phyloP scores from a whole-genome alignment of 2,113 vertebrate genomes.

The Hippocampus abdominalis region DNA sequence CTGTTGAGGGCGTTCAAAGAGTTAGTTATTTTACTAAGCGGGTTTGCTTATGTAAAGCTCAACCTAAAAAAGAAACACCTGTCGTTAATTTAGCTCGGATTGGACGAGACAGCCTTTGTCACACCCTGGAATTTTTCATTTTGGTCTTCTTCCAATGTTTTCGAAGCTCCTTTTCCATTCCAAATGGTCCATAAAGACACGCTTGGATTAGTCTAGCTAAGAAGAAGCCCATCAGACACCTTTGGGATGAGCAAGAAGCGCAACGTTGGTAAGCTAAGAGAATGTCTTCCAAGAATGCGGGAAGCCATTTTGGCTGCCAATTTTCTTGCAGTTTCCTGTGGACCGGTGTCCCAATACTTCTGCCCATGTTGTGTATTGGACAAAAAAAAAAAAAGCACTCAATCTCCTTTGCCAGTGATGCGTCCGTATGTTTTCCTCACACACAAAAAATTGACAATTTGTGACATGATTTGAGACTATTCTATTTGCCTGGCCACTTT shows the following conservation, averaged over 20 bases:
- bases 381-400: neutral
- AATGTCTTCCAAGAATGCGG: neutral
- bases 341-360: neutral
- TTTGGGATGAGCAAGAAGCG: neutral
- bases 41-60: too few species aligned
- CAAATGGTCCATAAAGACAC: neutral
- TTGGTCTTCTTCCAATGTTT: too few species aligned
- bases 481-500: neutral
- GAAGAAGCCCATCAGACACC: neutral
- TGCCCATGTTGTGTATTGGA: neutral
- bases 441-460: neutral
- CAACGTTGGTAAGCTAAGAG: neutral
- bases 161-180: neutral
- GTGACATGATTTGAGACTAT: conserved; percentile 1
- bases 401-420: neutral
- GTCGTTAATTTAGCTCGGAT: too few species aligned
- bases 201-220: neutral
- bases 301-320: neutral
- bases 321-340: neutral
- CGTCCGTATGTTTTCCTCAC: neutral
- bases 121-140: neutral
- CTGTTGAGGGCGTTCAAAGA: too few species aligned
- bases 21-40: too few species aligned
- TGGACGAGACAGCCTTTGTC: neutral
- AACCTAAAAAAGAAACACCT: too few species aligned